Conservation (phyloP, 2,113 vertebrate species). For the Odontophorus gujanensis region DNA sequence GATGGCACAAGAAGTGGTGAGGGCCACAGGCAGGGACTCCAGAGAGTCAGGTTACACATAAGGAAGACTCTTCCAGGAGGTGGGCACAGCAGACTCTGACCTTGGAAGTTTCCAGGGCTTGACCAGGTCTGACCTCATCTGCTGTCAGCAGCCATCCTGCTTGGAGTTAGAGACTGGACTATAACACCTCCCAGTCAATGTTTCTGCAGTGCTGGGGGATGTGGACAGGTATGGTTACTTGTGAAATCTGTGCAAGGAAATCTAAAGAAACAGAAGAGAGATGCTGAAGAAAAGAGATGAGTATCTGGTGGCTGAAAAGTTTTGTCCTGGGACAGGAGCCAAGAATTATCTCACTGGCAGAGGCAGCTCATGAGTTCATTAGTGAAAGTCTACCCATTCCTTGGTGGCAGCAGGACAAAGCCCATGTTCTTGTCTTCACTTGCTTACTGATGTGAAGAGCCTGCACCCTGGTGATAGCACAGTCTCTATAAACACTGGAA, state of each 20-base stretch:
- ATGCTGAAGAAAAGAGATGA: background rate
- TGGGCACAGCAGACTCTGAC: background rate
- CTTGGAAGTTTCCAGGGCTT: background rate
- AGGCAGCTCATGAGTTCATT: background rate
- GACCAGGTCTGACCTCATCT: background rate
- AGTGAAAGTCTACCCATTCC: background rate
- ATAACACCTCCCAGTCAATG: background rate
- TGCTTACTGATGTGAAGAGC: background rate
- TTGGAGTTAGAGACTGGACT: background rate
- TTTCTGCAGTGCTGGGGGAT: background rate
- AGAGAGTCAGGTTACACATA: background rate
- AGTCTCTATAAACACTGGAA: background rate
- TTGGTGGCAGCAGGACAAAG: background rate
- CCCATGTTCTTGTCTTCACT: background rate
- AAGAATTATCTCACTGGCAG: background rate
- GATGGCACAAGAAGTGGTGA: background rate
- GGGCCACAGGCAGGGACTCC: background rate
- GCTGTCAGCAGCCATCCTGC: background rate
- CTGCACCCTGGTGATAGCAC: background rate
- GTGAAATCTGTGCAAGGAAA: background rate
- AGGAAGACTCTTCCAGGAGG: background rate
- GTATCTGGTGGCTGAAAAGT: background rate
- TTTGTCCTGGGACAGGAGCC: background rate
- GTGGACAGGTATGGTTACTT: rapidly evolving
- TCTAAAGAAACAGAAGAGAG: background rate